A percentile compares a stretch with the other conserved stretches of the same genome.
phyloP scores from a whole-genome alignment of 2,797 vertebrate genomes.

The Tadarida brasiliensis region DNA sequence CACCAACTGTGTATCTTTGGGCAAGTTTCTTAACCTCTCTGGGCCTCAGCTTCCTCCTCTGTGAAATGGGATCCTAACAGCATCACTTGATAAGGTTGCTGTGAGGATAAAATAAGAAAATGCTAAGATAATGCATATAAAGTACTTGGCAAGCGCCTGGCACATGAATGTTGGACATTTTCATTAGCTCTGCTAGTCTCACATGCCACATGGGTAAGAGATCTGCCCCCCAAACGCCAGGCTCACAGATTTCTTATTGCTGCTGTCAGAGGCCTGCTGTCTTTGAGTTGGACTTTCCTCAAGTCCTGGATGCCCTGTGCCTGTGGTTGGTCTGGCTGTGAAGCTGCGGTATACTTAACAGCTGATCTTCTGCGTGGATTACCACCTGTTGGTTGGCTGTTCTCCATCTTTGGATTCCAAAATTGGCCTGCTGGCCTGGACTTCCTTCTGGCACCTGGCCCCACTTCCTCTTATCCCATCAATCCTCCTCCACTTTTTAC shows the following conservation, averaged over 20 bases:
- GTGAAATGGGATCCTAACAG: not conserved
- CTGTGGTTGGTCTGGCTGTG: not conserved
- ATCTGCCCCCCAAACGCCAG: not conserved
- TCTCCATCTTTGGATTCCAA: not conserved
- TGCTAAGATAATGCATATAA: not conserved
- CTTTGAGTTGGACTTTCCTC: not conserved
- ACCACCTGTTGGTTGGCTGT: not conserved
- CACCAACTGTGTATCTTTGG: not conserved
- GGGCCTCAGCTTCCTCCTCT: not conserved
- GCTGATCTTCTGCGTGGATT: not conserved
- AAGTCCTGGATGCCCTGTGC: not conserved
- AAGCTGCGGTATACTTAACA: not conserved
- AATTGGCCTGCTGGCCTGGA: not conserved
- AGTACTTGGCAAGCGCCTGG: not conserved
- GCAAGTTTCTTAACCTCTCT: conserved; percentile 12
- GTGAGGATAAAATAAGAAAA: not conserved
- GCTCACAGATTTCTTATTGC: not conserved
- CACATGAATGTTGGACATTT: not conserved
- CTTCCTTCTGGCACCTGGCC: not conserved
- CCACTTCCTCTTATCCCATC: too few species aligned
- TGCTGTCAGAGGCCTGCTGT: not conserved
- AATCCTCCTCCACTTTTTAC: not conserved
- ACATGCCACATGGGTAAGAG: fast-evolving
- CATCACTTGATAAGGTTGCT: not conserved
- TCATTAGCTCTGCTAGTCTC: not conserved